These are phyloP conservation scores for Conus betulinus DNA, from an alignment of 1,140 invertebrate genomes.

Conservation along the genomic window DNA sequence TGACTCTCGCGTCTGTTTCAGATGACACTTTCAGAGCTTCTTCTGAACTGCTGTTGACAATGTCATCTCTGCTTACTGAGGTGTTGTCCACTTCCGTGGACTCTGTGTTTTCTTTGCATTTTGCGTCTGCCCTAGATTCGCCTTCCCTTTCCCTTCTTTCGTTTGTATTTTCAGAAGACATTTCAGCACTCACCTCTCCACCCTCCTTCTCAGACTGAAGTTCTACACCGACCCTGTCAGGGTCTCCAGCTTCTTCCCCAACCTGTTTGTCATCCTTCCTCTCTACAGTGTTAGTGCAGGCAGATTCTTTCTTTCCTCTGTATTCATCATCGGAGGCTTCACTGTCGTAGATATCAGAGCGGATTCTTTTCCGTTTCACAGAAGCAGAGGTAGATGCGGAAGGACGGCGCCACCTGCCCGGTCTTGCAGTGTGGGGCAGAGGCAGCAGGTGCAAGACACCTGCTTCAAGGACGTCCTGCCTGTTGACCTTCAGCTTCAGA, in stretches of 20 bases:
- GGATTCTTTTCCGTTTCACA: conserved; percentile 38
- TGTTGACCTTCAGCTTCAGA: conserved; percentile 34
- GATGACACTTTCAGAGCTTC: background rate
- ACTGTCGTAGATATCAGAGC: conserved; percentile 53
- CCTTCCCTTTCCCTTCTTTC: background rate
- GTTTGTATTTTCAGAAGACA: background rate
- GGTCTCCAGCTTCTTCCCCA: background rate
- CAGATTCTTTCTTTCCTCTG: background rate
- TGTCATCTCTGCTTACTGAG: background rate
- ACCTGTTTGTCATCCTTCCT: background rate
- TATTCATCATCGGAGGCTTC: conserved; percentile 48
- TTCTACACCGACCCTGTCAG: background rate
- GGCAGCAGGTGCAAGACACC: conserved; percentile 55
- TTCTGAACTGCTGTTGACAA: background rate
- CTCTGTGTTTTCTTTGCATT: background rate
- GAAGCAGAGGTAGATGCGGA: background rate
- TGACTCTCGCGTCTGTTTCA: background rate
- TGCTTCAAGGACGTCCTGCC: conserved; percentile 38
- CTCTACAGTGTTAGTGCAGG: background rate
- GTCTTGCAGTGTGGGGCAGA: conserved; percentile 31
- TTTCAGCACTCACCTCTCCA: background rate
- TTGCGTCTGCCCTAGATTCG: background rate
- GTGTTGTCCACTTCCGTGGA: background rate
- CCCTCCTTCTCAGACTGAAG: background rate
- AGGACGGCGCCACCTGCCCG: background rate